Percentiles rank a stretch among this genome's conserved stretches.
These are phyloP conservation scores for Hyposmocoma kahamanoa DNA, from an alignment of 1,140 invertebrate genomes.

Conservation along the genomic window DNA sequence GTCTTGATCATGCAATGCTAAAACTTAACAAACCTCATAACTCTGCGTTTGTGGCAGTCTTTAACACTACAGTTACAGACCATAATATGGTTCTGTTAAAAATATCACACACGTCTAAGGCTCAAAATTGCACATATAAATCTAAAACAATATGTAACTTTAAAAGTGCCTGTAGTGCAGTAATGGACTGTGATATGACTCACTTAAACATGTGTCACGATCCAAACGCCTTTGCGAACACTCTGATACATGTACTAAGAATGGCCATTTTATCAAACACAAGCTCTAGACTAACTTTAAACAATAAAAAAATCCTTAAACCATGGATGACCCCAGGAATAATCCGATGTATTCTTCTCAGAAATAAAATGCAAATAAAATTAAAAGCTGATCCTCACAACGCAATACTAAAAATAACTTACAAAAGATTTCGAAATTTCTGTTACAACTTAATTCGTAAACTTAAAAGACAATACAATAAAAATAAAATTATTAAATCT, in stretches of 20 bases:
- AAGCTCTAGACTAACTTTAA: neutral
- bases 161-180: constrained; percentile 2
- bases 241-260: neutral
- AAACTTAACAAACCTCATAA: neutral
- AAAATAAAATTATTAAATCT: constrained; percentile 1
- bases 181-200: neutral
- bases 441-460: constrained; percentile 12
- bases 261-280: neutral
- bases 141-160: constrained; percentile 1
- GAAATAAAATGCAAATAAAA: neutral
- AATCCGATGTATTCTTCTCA: neutral
- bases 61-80: constrained; percentile 8
- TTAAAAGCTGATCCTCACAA: neutral
- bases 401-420: neutral
- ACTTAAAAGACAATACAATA: constrained; percentile 13
- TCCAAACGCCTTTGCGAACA: neutral
- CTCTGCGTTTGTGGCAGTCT: neutral
- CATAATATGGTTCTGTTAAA: neutral
- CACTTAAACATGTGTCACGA: neutral
- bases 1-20: constrained; percentile 9
- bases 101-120: neutral
- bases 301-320: constrained; percentile 9
- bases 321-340: constrained; percentile 5
- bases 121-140: neutral
- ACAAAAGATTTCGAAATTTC: neutral